Base-by-base conservation (phyloP, 2,888 invertebrate species). In the Ptychoptera albimana region DNA sequence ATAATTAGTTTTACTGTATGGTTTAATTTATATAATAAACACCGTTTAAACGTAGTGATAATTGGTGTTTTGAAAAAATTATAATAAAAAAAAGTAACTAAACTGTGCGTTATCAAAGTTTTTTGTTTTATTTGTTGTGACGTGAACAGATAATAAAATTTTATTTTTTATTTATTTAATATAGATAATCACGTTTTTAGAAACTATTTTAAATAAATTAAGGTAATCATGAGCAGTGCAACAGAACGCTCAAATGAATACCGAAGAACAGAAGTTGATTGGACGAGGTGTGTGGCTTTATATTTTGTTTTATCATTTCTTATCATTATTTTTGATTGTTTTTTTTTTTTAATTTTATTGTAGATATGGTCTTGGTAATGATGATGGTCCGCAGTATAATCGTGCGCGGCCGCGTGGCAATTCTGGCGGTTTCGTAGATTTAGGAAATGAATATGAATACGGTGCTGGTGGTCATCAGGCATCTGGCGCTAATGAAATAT, bases 401-500 rank as follows among this genome's bases (percentile, higher is more conserved):
- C 60, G 70, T 50, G 62, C 69, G 46, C 70, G 75, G 39, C 64
- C 66, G 23, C 67, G 75, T 53, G 72, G 76, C 51, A 77, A 80
- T 56, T 77, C 77, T n/a, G 77, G 77, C 52, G 81, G 80, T 37
- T 82, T 83, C 60, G 79, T 82, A 41, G 83, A 82, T 58, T 69
- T 84, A 42, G 80, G 80, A 43, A 79, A 76, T 64, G 79, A 79
- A 64, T 76, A 76, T 64, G 77, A 79, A 59, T 81, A 79, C 65
- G 82, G 78, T 48, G 76, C 80, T 45, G 83, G 83, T 52, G 86
- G 86, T 15, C 86, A 86, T 62, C 85, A 85, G 63, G 81, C 82
- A 16, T 82, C 85, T 41, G 84, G 88, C 45, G 83, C 85, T 16
- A 89, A 89, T 64, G 92, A 92, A 67, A 75, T 92, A 46, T 92